Evolutionary conservation across 1,140 invertebrate genomes (phyloP), one percentile per base, ranked within the genome.

Genomic region (Ceratoteleas bidentatus): DNA sequence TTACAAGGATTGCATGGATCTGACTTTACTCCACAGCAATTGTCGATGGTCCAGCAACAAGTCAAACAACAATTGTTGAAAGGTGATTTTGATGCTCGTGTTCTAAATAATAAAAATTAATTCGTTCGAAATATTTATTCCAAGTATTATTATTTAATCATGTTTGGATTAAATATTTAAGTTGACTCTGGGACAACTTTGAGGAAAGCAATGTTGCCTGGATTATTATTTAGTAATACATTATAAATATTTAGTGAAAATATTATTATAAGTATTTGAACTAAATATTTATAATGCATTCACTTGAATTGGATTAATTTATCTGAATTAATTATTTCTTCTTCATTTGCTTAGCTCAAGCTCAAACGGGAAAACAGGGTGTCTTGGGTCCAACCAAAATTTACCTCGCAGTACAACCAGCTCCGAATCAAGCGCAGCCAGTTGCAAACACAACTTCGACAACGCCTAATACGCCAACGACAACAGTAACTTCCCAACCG

Each of bases 41-140:
- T 97, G 54, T 93, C 94, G 0, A 92, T 96, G 69, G 95, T 97
- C 0, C 96, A 97, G 84, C 95, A 96, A 82, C 96, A 97, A 92
- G 96, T 97, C 0, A 97, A 97, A 90, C 96, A 96, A 85, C 96
- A 97, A 87, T 88, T 97, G 36, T 91, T 97, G 36, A 97, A 96
- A 94, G 95, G 95, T 96, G 4, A 24, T 24, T 24, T 2, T 24
- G 24, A 24, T 24, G n/a, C n/a, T n/a, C n/a, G n/a, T n/a, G n/a
- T n/a, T n/a, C n/a, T n/a, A n/a, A n/a, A n/a, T n/a, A n/a, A n/a
- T n/a, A n/a, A n/a, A n/a, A n/a, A n/a, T n/a, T n/a, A n/a, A n/a
- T n/a, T n/a, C n/a, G n/a, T n/a, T n/a, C n/a, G n/a, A n/a, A n/a
- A n/a, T n/a, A n/a, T n/a, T n/a, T n/a, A n/a, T n/a, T n/a, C n/a